A percentile compares a stretch with the other conserved stretches of the same genome.
Conservation (phyloP, 2,113 vertebrate species). For the Halcyon malimbica region DNA sequence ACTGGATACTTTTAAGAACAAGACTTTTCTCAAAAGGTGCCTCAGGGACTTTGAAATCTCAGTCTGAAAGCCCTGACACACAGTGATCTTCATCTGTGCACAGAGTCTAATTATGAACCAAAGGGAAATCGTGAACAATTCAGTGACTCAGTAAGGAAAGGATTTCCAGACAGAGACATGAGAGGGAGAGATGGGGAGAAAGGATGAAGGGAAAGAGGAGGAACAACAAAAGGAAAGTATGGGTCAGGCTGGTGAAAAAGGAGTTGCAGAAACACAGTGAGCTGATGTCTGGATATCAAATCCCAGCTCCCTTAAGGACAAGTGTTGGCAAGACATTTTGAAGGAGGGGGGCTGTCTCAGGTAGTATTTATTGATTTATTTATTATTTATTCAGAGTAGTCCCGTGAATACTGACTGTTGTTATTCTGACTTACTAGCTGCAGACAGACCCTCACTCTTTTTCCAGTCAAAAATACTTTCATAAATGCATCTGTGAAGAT, state of each 20-base stretch:
- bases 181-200: not conserved
- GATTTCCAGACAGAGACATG: not conserved
- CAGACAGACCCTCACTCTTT: not conserved
- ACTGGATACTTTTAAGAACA: not conserved
- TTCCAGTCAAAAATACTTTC: not conserved
- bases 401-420: not conserved
- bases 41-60: constrained; percentile 16
- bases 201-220: not conserved
- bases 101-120: not conserved
- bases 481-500: not conserved
- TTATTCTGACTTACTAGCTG: not conserved
- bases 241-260: not conserved
- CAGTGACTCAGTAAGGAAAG: constrained; percentile 29
- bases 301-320: not conserved
- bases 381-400: not conserved
- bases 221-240: not conserved
- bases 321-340: not conserved
- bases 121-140: constrained; percentile 30
- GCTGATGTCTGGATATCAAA: not conserved
- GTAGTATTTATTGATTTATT: not conserved
- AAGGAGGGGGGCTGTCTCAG: not conserved
- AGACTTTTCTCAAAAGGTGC: not conserved
- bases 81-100: not conserved
- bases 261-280: not conserved
- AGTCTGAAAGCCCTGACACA: not conserved